Evolutionary conservation across 2,888 invertebrate genomes (phyloP).

Genomic region (Phragmatobia fuliginosa): DNA sequence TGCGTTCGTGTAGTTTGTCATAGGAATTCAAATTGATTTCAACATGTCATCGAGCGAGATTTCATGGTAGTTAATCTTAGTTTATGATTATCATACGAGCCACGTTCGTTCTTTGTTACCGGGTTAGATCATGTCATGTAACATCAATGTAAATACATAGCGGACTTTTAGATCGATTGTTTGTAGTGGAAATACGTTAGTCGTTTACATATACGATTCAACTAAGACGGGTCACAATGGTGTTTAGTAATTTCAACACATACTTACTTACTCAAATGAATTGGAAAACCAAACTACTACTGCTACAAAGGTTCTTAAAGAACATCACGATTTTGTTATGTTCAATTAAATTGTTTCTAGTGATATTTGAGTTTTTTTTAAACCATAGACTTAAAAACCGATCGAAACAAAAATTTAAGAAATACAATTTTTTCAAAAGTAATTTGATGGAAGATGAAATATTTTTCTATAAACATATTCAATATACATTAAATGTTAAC

Average conservation of each 20-base stretch:
- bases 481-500: background rate
- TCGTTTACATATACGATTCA: slow-evolving; percentile 6
- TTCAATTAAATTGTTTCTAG: too few relatives aligned
- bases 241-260: background rate
- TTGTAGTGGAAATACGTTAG: slow-evolving; percentile 27
- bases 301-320: background rate
- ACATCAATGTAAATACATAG: slow-evolving; percentile 33
- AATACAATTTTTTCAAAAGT: background rate
- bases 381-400: too few relatives aligned
- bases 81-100: slow-evolving; percentile 63
- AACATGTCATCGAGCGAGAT: slow-evolving; percentile 62
- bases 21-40: slow-evolving; percentile 64
- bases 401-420: too few relatives aligned
- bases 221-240: background rate
- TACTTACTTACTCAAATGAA: background rate
- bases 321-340: background rate
- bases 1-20: slow-evolving; percentile 48
- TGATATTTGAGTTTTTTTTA: too few relatives aligned
- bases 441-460: background rate
- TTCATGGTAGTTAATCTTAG: slow-evolving; percentile 61
- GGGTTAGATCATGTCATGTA: slow-evolving; percentile 34
- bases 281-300: background rate
- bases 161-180: slow-evolving; percentile 30
- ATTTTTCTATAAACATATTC: background rate
- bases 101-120: slow-evolving; percentile 56